These are phyloP conservation scores for Centropyge bicolor DNA, from an alignment of 2,797 vertebrate species.

Conservation along the genomic window DNA sequence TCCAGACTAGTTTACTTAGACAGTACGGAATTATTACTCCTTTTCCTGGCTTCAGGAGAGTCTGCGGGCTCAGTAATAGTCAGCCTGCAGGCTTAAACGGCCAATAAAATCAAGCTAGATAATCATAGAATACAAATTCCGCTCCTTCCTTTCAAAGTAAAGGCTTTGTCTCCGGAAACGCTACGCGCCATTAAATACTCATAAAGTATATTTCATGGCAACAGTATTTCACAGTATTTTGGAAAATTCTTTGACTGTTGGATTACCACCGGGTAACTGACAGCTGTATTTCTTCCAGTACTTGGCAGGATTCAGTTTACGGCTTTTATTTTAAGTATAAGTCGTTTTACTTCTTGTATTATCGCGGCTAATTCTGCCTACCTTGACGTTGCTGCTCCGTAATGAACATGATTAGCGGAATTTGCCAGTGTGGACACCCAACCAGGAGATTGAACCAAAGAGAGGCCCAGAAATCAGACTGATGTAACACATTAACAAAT, in stretches of 20 bases:
- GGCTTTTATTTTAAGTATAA: background rate
- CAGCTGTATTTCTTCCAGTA: background rate
- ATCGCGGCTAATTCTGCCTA: accelerated
- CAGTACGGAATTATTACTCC: slow-evolving; percentile 13
- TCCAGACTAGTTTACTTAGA: background rate
- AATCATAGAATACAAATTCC: slow-evolving; percentile 12
- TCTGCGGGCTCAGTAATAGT: slow-evolving; percentile 39
- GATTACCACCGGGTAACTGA: background rate
- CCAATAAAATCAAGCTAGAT: background rate
- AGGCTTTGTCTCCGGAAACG: background rate
- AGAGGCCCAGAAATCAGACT: slow-evolving; percentile 23
- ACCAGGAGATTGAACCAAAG: slow-evolving; percentile 59
- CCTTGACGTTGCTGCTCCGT: slow-evolving; percentile 1
- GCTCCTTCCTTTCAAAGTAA: slow-evolving; percentile 41
- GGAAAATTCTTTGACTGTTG: background rate
- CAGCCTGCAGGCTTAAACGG: slow-evolving; percentile 54
- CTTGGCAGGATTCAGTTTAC: background rate
- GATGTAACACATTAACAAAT: slow-evolving; percentile 52
- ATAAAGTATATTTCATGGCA: background rate
- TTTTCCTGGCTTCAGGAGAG: slow-evolving; percentile 19
- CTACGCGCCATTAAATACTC: accelerated
- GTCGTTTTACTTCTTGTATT: background rate
- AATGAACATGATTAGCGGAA: slow-evolving; percentile 64
- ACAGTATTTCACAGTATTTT: background rate
- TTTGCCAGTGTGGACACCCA: slow-evolving; percentile 19